These are phyloP conservation scores for Andrena chrysosceles DNA, from an alignment of 2,888 invertebrate genomes.

Conservation along the genomic window DNA sequence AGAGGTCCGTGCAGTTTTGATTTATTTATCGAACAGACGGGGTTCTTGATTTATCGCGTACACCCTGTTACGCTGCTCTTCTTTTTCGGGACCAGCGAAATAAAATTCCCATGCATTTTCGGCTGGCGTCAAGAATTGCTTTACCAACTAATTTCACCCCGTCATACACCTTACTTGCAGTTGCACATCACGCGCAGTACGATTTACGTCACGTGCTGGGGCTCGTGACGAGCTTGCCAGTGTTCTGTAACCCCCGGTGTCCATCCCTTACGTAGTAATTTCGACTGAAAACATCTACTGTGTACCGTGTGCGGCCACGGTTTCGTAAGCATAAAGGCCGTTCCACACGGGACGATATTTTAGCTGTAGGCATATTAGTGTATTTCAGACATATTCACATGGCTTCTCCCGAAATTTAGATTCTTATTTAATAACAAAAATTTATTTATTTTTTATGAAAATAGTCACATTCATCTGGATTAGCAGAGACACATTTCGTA, in stretches of 20 bases:
- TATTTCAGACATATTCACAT: too few relatives aligned
- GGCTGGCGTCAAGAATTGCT: constrained; percentile 27
- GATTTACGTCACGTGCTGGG: constrained; percentile 57
- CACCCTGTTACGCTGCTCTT: background rate
- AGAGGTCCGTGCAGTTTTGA: constrained; percentile 7
- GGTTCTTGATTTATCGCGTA: constrained; percentile 41
- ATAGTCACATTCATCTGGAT: too few relatives aligned
- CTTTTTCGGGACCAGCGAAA: constrained; percentile 17
- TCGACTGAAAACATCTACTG: constrained; percentile 34
- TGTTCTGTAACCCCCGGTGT: constrained; percentile 31
- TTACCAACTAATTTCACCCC: constrained; percentile 45
- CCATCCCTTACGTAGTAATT: constrained; percentile 49
- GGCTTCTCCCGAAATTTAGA: too few relatives aligned
- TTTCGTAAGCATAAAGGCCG: background rate
- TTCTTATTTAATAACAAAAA: too few relatives aligned
- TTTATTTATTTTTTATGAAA: too few relatives aligned
- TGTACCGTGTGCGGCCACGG: background rate
- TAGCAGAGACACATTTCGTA: too few relatives aligned
- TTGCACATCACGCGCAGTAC: constrained; percentile 66
- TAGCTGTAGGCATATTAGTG: too few relatives aligned
- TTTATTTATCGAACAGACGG: constrained; percentile 15
- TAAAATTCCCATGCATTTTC: constrained; percentile 54
- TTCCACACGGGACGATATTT: background rate
- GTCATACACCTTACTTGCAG: constrained; percentile 57
- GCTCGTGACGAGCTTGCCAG: constrained; percentile 57